Evolutionary conservation across 1,140 invertebrate species (phyloP), one percentile per base, ranked within the genome.

Genomic region (Heliconius eleuchia): DNA sequence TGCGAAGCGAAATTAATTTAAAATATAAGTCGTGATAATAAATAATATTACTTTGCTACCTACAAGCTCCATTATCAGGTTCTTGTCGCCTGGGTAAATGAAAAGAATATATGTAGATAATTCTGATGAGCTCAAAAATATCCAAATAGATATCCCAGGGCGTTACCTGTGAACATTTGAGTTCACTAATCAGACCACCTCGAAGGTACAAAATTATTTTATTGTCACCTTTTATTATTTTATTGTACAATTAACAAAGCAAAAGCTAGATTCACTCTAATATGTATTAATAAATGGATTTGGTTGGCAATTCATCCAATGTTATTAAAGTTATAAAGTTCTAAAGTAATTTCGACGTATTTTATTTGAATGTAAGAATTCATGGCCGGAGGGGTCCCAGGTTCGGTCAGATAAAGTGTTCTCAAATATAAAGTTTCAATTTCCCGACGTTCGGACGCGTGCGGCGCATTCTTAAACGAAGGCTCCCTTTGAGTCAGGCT

Each of bases 351-450:
- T 66, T 27, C 60, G 23, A 27, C 60, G 23, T 66, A 30, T 66
- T 66, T 66, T 27, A 66, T 66, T 66, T 66, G 23, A 66, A 66
- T 66, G 60, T 27, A 66, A 16, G 60, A 66, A 30, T 30, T 30
- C 60, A 9, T 66, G 4, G 23, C 9, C 11, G 60, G 42, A 11
- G 42, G 42, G 55, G 55, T 57, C 55, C 18, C 37, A 37, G 71
- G 71, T 87, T 86, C 85, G 86, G 89, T 91, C 86, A 91, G 87
- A 91, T 90, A 89, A 87, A 90, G 85, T 90, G 85, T 85, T 86
- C 88, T 91, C 85, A 90, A 91, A 91, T 91, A 91, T 92, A 92
- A 91, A 92, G 88, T 91, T 91, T 91, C 90, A 91, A 91, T 92
- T 92, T 88, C 84, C 23, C 60, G 84, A 81, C 76, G 79, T 77